Evolutionary conservation across 2,888 invertebrate species (phyloP).

Genomic region (Hydriomena furcata): DNA sequence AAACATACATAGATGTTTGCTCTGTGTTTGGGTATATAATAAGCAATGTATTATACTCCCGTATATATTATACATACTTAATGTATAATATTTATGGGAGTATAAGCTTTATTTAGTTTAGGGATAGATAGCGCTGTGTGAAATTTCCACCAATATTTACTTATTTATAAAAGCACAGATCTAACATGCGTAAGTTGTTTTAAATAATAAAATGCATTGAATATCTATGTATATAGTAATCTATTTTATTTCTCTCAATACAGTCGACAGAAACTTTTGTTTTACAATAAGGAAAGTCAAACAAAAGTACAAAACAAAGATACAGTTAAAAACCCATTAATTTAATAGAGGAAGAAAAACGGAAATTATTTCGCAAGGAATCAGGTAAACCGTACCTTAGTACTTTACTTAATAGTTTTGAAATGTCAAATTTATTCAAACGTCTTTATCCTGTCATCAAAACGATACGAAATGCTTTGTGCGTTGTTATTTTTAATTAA

Average conservation of each 20-base stretch:
- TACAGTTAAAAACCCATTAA: constrained; percentile 3
- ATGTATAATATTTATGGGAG: too few species aligned
- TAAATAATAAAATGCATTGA: constrained; percentile 9
- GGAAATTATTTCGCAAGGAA: neutral
- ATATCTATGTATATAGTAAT: constrained; percentile 39
- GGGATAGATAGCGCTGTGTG: too few species aligned
- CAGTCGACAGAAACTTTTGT: constrained; percentile 55
- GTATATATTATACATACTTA: too few species aligned
- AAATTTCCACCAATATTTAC: too few species aligned
- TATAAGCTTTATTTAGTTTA: too few species aligned
- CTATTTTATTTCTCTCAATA: constrained; percentile 69
- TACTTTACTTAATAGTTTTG: neutral
- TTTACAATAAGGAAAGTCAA: constrained; percentile 18
- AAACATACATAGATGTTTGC: too few species aligned
- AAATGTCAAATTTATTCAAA: neutral
- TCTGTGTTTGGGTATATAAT: too few species aligned
- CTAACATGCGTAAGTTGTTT: neutral
- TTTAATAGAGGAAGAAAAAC: neutral
- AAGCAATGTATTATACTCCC: too few species aligned
- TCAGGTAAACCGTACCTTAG: neutral
- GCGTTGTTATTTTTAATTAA: constrained; percentile 41
- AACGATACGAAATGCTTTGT: constrained; percentile 21
- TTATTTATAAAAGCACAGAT: neutral
- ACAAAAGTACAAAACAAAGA: constrained; percentile 16
- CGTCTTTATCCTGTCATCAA: constrained; percentile 7